These are phyloP conservation scores for Tetramorium simillimum DNA, from an alignment of 1,140 invertebrate species.

Conservation along the genomic window DNA sequence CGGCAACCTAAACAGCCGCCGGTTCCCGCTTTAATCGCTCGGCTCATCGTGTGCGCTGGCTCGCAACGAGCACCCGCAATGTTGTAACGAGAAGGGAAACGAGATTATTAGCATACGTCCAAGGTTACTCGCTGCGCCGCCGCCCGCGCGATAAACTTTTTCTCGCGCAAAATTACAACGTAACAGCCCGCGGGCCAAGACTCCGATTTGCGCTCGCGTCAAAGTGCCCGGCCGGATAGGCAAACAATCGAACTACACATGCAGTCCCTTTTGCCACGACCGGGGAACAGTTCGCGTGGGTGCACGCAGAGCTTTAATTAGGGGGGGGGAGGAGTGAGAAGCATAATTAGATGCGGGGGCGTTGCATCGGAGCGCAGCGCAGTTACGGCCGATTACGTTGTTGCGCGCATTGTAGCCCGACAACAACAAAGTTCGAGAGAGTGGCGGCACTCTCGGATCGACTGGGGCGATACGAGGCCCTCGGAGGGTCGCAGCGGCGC, in stretches of 20 bases:
- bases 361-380: constrained; percentile 25
- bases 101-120: constrained; percentile 44
- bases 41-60: neutral
- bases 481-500: constrained; percentile 28
- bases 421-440: constrained; percentile 31
- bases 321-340: neutral
- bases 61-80: neutral
- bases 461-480: neutral
- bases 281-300: neutral
- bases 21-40: constrained; percentile 41
- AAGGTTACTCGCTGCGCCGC: constrained; percentile 22
- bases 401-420: neutral
- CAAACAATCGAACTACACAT: neutral
- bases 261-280: neutral
- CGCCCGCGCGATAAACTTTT: constrained; percentile 4
- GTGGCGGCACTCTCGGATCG: neutral
- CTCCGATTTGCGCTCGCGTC: neutral
- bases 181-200: constrained; percentile 7
- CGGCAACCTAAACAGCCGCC: constrained; percentile 29
- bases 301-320: constrained; percentile 13
- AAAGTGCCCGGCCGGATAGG: neutral
- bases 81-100: neutral
- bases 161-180: neutral
- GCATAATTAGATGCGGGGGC: constrained; percentile 39
- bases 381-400: constrained; percentile 38